Percentiles rank a stretch among this genome's conserved stretches.
Conservation (phyloP, 2,888 invertebrate genomes). For the Gymnoscelis rufifasciata region DNA sequence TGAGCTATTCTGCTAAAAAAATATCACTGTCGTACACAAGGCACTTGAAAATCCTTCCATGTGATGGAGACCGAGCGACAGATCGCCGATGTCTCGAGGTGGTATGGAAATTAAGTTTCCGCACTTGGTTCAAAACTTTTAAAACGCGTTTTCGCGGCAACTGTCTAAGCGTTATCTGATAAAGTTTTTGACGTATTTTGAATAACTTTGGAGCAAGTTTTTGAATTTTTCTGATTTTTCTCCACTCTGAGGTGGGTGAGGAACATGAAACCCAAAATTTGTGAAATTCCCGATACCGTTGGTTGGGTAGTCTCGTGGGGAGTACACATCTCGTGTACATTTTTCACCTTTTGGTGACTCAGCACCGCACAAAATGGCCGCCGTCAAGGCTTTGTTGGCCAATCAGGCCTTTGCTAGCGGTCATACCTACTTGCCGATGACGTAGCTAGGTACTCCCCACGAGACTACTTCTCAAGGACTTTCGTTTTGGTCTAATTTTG, state of each 20-base stretch:
- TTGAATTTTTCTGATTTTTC: constrained; percentile 44
- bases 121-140: constrained; percentile 49
- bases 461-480: constrained; percentile 78
- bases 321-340: constrained; percentile 78
- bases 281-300: constrained; percentile 80
- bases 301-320: constrained; percentile 80
- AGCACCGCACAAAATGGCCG: constrained; percentile 83
- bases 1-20: background rate
- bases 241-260: constrained; percentile 53
- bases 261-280: constrained; percentile 78
- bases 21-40: constrained; percentile 34
- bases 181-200: constrained; percentile 23
- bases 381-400: constrained; percentile 74
- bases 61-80: constrained; percentile 39
- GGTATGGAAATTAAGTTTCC: constrained; percentile 49
- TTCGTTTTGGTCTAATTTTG: constrained; percentile 62
- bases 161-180: constrained; percentile 18
- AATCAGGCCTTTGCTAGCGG: constrained; percentile 58
- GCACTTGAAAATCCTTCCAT: constrained; percentile 37
- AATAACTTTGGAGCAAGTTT: constrained; percentile 33
- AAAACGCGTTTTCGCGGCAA: constrained; percentile 50
- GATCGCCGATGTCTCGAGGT: constrained; percentile 26
- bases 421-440: constrained; percentile 63
- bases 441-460: constrained; percentile 69
- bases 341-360: constrained; percentile 82